These are phyloP conservation scores for Chionis minor DNA, from an alignment of 2,113 vertebrate genomes.

Conservation along the genomic window DNA sequence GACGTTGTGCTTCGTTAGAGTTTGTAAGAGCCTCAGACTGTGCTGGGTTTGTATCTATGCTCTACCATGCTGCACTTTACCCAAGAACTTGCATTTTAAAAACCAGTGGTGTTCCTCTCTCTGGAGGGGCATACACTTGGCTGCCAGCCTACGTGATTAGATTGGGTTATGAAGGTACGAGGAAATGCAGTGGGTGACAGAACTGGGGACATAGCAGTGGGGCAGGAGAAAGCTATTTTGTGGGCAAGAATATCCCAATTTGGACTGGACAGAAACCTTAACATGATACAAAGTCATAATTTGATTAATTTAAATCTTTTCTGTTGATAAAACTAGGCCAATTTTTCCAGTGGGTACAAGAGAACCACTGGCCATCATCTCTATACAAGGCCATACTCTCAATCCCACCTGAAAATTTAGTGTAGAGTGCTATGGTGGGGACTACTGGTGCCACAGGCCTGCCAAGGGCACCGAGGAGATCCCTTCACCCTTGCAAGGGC, in stretches of 20 bases:
- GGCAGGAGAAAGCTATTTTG: not conserved
- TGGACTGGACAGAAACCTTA: not conserved
- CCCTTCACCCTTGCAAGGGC: not conserved
- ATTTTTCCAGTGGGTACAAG: not conserved
- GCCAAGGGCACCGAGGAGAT: not conserved
- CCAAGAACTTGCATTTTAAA: not conserved
- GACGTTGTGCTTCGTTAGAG: not conserved
- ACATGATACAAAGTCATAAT: not conserved
- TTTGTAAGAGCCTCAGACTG: not conserved
- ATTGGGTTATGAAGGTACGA: rapidly evolving
- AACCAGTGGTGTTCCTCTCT: not conserved
- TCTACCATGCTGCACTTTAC: not conserved
- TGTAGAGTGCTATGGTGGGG: not conserved
- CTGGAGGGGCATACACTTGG: not conserved
- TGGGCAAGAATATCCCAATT: not conserved
- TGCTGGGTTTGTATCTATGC: not conserved
- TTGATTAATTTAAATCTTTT: not conserved
- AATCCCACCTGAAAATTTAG: not conserved
- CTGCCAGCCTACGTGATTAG: not conserved
- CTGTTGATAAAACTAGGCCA: not conserved
- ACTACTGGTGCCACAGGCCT: not conserved
- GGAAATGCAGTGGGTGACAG: not conserved
- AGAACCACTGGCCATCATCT: not conserved
- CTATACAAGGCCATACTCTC: not conserved
- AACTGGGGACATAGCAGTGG: rapidly evolving